Conservation (phyloP, 2,113 vertebrate species). For the Limanda limanda region DNA sequence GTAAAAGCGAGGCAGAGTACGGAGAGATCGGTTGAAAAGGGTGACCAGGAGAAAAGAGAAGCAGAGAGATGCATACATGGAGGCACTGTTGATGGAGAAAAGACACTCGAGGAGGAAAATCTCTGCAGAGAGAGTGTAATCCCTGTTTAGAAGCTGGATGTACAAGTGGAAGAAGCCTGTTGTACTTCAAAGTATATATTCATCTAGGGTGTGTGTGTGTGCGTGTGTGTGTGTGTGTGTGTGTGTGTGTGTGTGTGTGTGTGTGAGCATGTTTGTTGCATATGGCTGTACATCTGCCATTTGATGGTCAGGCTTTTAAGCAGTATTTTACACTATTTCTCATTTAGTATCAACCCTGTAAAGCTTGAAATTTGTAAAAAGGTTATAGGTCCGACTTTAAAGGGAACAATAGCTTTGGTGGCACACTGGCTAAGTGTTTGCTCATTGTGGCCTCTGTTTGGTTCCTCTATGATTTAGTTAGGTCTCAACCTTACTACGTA, state of each 20-base stretch:
- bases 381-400: no score
- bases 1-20: neutral
- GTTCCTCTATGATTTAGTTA: no score
- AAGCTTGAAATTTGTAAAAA: no score
- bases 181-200: conserved; percentile 54
- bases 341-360: no score
- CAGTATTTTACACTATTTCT: no score
- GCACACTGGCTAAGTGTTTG: no score
- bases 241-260: conserved; percentile 32
- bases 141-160: conserved; percentile 22
- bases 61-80: neutral
- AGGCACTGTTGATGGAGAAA: conserved; percentile 23
- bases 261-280: conserved; percentile 8
- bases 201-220: conserved; percentile 27
- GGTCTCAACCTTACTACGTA: no score
- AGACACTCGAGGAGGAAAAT: conserved; percentile 26
- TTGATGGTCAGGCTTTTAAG: no score
- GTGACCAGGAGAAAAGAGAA: neutral
- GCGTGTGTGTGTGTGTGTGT: conserved; percentile 8
- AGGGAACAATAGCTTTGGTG: no score
- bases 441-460: no score
- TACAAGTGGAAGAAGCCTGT: conserved; percentile 47
- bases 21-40: neutral
- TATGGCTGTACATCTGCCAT: no score
- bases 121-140: neutral